Base-by-base conservation (phyloP, 2,113 vertebrate species). In the Bufo bufo region DNA sequence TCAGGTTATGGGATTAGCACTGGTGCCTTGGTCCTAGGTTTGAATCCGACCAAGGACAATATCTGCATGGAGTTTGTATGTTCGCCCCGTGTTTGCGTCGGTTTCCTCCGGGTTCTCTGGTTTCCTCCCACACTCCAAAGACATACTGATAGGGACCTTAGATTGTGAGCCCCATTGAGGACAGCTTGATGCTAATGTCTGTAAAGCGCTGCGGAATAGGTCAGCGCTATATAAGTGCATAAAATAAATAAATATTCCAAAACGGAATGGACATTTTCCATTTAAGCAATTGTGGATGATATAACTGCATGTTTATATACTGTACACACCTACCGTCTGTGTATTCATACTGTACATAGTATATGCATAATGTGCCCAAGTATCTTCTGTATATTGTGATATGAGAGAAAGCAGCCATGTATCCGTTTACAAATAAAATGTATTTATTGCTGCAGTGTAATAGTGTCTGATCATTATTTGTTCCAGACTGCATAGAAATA, bases 241-340 rank as follows among this genome's bases (percentile, higher is more conserved):
- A 33, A 33, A 33, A 33, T 33, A 33, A 33, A 33, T 33, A 20
- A 2, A 20, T 2, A 47, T 71, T 71, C 66, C 23, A 43, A 43
- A 43, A 71, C 4, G 0, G 9, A 16, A 17, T 47, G 47, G 10
- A 47, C 43, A 43, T 74, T 74, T 47, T 3, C 71, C 71, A 6
- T 14, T 47, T 16, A 16, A 16, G 43, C 69, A 71, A 71, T 11
- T 8, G 45, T 58, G 33, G 78, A 59, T 59, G 58, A 16, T 81
- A 83, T 81, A 63, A 65, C 43, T 49, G 61, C 47, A 69, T 69
- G 63, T 69, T 52, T 50, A 66, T 83, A 83, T 69, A 58, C 77
- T 59, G 52, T 79, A 58, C n/a, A 56, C 50, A 20, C 6, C 20
- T 78, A 78, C 5, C 33, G 2, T 79, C 77, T 77, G 11, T 78